Evolutionary conservation across 2,888 invertebrate species (phyloP).

Genomic region (Conops quadrifasciatus): DNA sequence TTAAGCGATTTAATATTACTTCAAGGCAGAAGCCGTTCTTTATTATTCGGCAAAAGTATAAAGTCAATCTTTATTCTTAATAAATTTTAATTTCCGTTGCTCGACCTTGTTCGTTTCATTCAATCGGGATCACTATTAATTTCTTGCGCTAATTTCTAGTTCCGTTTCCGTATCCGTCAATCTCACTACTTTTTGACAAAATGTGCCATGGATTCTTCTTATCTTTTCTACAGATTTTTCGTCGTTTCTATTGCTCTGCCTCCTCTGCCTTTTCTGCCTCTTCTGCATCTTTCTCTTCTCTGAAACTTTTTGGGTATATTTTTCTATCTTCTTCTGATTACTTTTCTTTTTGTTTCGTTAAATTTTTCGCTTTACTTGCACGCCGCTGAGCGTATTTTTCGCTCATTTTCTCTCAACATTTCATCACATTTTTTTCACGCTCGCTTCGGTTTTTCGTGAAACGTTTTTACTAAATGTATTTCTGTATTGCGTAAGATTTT

Average conservation of each 20-base stretch:
- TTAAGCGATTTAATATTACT: too few species aligned
- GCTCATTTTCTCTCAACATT: constrained; percentile 6
- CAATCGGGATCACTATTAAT: constrained; percentile 26
- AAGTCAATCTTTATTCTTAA: not conserved
- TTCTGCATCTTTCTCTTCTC: not conserved
- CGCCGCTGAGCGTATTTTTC: too few species aligned
- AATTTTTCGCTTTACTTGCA: constrained; percentile 19
- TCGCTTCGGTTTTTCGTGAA: not conserved
- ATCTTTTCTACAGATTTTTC: too few species aligned
- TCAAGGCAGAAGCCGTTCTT: too few species aligned
- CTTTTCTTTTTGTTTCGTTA: not conserved
- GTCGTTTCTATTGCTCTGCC: too few species aligned
- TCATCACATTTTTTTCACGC: constrained; percentile 21
- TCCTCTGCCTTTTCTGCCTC: not conserved
- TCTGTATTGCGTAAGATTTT: not conserved
- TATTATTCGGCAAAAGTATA: too few species aligned
- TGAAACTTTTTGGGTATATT: not conserved
- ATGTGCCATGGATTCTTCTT: too few species aligned
- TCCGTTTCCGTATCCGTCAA: constrained; percentile 3
- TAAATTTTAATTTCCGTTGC: constrained; percentile 25
- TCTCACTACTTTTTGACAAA: too few species aligned
- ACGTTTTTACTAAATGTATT: not conserved
- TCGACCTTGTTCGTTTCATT: too few species aligned
- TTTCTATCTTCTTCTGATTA: too few species aligned
- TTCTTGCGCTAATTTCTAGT: constrained; percentile 22